Evolutionary conservation across 2,888 invertebrate species (phyloP).

Genomic region (Mythimna vitellina): DNA sequence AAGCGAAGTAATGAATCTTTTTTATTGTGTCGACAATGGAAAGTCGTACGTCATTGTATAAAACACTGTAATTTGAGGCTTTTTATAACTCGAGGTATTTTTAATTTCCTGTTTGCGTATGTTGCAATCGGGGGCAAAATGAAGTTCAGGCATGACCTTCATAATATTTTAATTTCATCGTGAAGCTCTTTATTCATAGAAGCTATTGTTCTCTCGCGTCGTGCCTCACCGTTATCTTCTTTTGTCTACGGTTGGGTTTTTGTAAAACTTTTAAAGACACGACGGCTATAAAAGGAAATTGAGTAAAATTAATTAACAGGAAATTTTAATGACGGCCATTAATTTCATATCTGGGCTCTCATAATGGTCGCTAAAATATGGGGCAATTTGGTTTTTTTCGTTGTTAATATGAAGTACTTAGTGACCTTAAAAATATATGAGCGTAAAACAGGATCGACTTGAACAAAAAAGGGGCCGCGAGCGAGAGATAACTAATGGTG

Average conservation of each 20-base stretch:
- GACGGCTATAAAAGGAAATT: constrained; percentile 40
- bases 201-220: constrained; percentile 52
- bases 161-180: constrained; percentile 51
- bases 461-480: constrained; percentile 56
- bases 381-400: constrained; percentile 7
- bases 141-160: constrained; percentile 35
- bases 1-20: constrained; percentile 58
- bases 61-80: constrained; percentile 33
- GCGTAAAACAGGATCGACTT: constrained; percentile 63
- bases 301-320: constrained; percentile 52
- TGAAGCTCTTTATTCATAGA: constrained; percentile 51
- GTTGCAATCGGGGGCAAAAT: constrained; percentile 28
- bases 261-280: constrained; percentile 34
- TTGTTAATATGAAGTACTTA: constrained; percentile 5
- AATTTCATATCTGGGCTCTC: constrained; percentile 29
- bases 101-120: constrained; percentile 43
- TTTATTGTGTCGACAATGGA: constrained; percentile 48
- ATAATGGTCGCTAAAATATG: constrained; percentile 27
- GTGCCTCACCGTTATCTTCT: constrained; percentile 45
- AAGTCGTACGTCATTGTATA: constrained; percentile 42
- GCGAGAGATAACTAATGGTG: constrained; percentile 70
- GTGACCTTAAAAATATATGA: constrained; percentile 57
- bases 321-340: constrained; percentile 35
- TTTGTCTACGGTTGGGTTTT: constrained; percentile 52
- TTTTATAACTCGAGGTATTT: constrained; percentile 19